These are phyloP conservation scores for Imbricaverruca yamaguchii DNA, from an alignment of 2,888 invertebrate genomes.

Conservation along the genomic window DNA sequence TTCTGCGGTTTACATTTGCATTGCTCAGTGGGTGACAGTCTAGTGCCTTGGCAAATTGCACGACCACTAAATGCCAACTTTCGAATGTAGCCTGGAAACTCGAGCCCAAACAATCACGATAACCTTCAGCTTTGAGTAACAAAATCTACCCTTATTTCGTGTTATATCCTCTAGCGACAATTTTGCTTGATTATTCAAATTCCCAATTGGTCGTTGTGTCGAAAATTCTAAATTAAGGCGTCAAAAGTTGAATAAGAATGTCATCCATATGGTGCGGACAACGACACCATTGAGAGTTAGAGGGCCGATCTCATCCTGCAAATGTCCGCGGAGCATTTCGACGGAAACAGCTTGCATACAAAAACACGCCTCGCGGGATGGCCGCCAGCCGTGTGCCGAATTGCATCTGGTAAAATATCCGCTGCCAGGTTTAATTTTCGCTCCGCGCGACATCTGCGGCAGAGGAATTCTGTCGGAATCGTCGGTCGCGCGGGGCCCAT, in stretches of 20 bases:
- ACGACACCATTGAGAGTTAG: slow-evolving; percentile 3
- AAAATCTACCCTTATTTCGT: slow-evolving; percentile 16
- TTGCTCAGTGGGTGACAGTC: slow-evolving; percentile 8
- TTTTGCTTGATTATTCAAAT: slow-evolving; percentile 18
- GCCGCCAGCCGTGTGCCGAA: background rate
- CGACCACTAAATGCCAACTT: slow-evolving; percentile 14
- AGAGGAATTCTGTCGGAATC: background rate
- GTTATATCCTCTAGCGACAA: slow-evolving; percentile 13
- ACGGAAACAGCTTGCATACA: slow-evolving; percentile 8
- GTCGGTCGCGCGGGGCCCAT: background rate
- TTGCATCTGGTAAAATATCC: background rate
- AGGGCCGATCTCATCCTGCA: slow-evolving; percentile 7
- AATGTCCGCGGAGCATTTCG: background rate
- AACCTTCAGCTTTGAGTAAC: slow-evolving; percentile 17
- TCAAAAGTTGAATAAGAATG: slow-evolving; percentile 20
- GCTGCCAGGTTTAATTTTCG: background rate
- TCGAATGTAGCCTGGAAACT: slow-evolving; percentile 4
- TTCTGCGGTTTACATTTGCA: background rate
- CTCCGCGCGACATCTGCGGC: background rate
- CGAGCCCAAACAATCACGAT: slow-evolving; percentile 18
- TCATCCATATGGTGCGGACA: slow-evolving; percentile 7
- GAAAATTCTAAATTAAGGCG: slow-evolving; percentile 19
- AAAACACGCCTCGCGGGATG: background rate
- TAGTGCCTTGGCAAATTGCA: slow-evolving; percentile 2
- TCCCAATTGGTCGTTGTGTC: slow-evolving; percentile 18